A percentile compares a stretch with the other conserved stretches of the same genome.
Evolutionary conservation across 2,888 invertebrate genomes (phyloP).

Genomic region (Arge pagana): DNA sequence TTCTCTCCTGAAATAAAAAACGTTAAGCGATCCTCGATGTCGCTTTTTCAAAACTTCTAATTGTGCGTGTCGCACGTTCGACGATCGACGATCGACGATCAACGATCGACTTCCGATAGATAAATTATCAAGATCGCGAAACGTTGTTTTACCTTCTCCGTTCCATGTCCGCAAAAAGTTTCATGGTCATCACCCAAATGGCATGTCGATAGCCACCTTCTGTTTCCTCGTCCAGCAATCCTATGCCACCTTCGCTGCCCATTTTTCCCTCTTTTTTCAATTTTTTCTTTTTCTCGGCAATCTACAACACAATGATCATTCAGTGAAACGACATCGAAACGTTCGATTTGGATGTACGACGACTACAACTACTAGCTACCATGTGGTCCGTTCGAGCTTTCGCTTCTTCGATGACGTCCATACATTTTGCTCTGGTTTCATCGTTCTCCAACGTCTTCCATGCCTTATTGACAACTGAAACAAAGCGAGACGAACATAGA

Average conservation of each 20-base stretch:
- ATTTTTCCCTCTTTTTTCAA: conserved; percentile 87
- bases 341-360: too few relatives aligned
- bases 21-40: background rate
- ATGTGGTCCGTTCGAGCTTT: conserved; percentile 92
- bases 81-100: too few relatives aligned
- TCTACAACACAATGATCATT: conserved; percentile 61
- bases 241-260: conserved; percentile 45
- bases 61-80: too few relatives aligned
- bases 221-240: conserved; percentile 86
- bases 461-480: conserved; percentile 83
- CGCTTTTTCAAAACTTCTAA: too few relatives aligned
- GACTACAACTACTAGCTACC: conserved; percentile 68
- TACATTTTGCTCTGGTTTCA: conserved; percentile 88
- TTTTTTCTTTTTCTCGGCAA: conserved; percentile 92
- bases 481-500: conserved; percentile 15
- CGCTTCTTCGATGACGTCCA: conserved; percentile 97
- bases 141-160: conserved; percentile 66
- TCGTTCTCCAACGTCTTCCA: conserved; percentile 97
- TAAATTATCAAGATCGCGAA: too few relatives aligned
- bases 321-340: background rate
- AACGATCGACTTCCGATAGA: too few relatives aligned
- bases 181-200: conserved; percentile 98
- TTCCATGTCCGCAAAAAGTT: conserved; percentile 95
- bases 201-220: conserved; percentile 87
- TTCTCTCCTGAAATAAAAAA: conserved; percentile 64